Percentiles rank a stretch among this genome's conserved stretches.
Evolutionary conservation across 2,113 vertebrate genomes (phyloP).

Genomic region (Geococcyx californianus): DNA sequence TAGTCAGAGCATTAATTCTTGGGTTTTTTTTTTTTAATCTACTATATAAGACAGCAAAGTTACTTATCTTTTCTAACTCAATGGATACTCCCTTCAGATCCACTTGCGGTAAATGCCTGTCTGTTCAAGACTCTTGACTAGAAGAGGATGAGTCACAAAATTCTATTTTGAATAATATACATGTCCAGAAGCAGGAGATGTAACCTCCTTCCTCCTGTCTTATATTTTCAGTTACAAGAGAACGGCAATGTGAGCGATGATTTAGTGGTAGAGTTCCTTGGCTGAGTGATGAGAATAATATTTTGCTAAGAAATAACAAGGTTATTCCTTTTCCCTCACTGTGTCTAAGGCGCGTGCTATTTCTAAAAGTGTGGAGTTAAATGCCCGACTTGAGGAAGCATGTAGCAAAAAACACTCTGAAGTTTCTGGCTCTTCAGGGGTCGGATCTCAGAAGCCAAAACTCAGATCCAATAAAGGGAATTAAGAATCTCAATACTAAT

Average conservation of each 20-base stretch:
- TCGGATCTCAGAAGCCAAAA: slow-evolving; percentile 29
- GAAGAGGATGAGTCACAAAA: background rate
- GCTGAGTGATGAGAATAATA: background rate
- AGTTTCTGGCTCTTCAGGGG: slow-evolving; percentile 15
- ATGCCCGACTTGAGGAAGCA: background rate
- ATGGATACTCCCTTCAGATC: background rate
- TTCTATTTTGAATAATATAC: background rate
- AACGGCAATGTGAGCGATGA: background rate
- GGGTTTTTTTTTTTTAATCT: background rate
- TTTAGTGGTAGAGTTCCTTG: background rate
- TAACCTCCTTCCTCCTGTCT: background rate
- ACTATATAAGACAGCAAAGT: background rate
- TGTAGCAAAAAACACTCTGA: background rate
- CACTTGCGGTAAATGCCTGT: background rate
- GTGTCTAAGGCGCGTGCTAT: background rate
- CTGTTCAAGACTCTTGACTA: background rate
- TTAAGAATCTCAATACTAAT: slow-evolving; percentile 56
- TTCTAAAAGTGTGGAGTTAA: background rate
- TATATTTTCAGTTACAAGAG: slow-evolving; percentile 4
- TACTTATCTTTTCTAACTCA: background rate
- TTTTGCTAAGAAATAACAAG: background rate
- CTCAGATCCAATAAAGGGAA: slow-evolving; percentile 47
- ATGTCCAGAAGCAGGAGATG: background rate
- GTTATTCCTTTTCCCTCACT: background rate
- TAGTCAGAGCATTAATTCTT: background rate